Evolutionary conservation across 2,797 vertebrate genomes (phyloP).

Genomic region (Poeciliopsis infans): DNA sequence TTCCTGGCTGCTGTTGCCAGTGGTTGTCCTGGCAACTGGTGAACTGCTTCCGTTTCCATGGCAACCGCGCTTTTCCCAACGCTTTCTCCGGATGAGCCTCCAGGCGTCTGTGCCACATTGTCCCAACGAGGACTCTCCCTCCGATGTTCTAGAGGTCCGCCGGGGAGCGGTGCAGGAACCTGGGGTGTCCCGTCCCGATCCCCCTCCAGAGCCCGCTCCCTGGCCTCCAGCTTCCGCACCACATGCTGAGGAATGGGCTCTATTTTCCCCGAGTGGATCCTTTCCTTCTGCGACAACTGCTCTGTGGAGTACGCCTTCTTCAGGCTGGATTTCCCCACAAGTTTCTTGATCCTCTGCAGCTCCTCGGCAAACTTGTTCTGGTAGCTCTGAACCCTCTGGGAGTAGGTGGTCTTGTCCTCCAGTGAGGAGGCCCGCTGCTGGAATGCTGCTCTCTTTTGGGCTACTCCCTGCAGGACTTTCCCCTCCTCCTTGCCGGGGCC

Average conservation of each 20-base stretch:
- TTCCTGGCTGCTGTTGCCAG: constrained; percentile 68
- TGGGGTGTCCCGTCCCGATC: constrained; percentile 3
- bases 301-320: constrained; percentile 85
- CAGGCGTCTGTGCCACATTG: constrained; percentile 28
- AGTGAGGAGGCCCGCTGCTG: constrained; percentile 90
- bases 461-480: constrained; percentile 52
- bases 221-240: constrained; percentile 69
- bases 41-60: constrained; percentile 72
- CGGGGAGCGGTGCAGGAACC: constrained; percentile 18
- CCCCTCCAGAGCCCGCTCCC: constrained; percentile 58
- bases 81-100: constrained; percentile 36
- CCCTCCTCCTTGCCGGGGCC: constrained; percentile 64
- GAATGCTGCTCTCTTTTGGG: constrained; percentile 82
- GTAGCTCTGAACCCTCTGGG: constrained; percentile 84
- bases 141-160: constrained; percentile 18
- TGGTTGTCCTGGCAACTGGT: constrained; percentile 75
- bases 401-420: constrained; percentile 86
- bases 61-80: constrained; percentile 62
- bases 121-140: constrained; percentile 18
- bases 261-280: constrained; percentile 51
- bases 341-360: constrained; percentile 90
- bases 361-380: constrained; percentile 91
- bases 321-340: constrained; percentile 86
- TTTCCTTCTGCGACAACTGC: constrained; percentile 73
- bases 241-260: constrained; percentile 76